Conservation (phyloP, 1,140 invertebrate species). For the Lysiphlebus fabarum region DNA sequence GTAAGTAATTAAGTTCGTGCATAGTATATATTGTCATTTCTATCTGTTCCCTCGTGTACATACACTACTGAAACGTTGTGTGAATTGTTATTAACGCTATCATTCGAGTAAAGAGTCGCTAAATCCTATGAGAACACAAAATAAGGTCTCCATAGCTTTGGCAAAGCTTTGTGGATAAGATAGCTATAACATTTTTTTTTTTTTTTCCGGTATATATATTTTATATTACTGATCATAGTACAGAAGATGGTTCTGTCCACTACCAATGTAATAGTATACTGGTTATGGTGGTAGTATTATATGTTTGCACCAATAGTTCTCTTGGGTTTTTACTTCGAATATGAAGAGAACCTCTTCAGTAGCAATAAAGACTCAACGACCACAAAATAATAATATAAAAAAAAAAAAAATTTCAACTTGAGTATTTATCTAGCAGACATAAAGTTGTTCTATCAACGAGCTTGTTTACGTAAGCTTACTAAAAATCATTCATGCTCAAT, state of each 20-base stretch:
- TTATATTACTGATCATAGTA: no score
- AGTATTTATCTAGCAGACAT: conserved; percentile 10
- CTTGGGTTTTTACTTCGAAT: conserved; percentile 5
- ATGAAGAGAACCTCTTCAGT: neutral
- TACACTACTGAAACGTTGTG: conserved; percentile 12
- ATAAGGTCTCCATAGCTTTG: conserved; percentile 15
- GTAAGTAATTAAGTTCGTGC: conserved; percentile 36
- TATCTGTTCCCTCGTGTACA: conserved; percentile 2
- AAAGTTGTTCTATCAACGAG: conserved; percentile 5
- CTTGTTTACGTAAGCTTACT: no score
- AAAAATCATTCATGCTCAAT: no score
- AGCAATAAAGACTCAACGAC: conserved; percentile 16
- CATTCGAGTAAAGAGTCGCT: conserved; percentile 32
- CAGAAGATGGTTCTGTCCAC: no score
- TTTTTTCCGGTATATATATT: no score
- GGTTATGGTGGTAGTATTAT: neutral
- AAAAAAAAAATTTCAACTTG: conserved; percentile 12
- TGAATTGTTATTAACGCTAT: conserved; percentile 35
- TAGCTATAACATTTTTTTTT: neutral
- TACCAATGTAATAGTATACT: no score
- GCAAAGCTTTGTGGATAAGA: conserved; percentile 18
- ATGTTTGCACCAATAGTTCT: conserved; percentile 14
- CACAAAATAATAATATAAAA: no score
- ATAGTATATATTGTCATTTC: conserved; percentile 13
- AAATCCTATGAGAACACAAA: conserved; percentile 26